Percentiles rank a stretch among this genome's conserved stretches.
Conservation (phyloP, 2,113 vertebrate species). For the Telmatochromis sp. region DNA sequence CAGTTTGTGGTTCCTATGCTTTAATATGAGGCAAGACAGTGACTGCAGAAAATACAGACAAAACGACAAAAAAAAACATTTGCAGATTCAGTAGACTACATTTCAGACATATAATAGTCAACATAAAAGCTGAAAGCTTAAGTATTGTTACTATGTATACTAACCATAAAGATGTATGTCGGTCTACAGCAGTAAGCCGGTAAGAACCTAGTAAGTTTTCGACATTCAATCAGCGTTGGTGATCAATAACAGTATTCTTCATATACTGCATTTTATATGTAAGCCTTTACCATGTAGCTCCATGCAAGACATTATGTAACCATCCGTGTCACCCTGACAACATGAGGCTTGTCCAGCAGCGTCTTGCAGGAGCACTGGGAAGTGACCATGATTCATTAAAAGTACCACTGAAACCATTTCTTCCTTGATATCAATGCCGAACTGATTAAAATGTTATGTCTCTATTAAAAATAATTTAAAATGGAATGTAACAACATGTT, state of each 20-base stretch:
- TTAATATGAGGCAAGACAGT: not conserved
- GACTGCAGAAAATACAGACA: not conserved
- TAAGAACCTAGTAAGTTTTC: not conserved
- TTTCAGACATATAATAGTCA: not conserved
- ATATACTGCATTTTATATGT: not conserved
- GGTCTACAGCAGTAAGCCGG: not conserved
- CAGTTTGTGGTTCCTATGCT: not conserved
- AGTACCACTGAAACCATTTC: not conserved
- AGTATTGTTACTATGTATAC: not conserved
- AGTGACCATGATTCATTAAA: not conserved
- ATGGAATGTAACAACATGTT: not conserved
- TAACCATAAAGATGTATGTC: not conserved
- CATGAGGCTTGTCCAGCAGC: not conserved
- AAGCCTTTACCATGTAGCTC: not conserved
- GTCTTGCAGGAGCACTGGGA: not conserved
- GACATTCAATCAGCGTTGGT: not conserved
- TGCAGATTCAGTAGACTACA: not conserved
- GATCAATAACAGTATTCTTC: fast-evolving
- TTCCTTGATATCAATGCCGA: not conserved
- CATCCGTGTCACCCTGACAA: not conserved
- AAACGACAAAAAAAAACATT: not conserved
- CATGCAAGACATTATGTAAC: not conserved
- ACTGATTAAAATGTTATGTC: fast-evolving
- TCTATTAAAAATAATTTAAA: not conserved
- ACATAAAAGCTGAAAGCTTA: not conserved